A percentile compares a stretch with the other conserved stretches of the same genome.
Evolutionary conservation across 2,888 invertebrate species (phyloP).

Genomic region (Limnephilus rhombicus): DNA sequence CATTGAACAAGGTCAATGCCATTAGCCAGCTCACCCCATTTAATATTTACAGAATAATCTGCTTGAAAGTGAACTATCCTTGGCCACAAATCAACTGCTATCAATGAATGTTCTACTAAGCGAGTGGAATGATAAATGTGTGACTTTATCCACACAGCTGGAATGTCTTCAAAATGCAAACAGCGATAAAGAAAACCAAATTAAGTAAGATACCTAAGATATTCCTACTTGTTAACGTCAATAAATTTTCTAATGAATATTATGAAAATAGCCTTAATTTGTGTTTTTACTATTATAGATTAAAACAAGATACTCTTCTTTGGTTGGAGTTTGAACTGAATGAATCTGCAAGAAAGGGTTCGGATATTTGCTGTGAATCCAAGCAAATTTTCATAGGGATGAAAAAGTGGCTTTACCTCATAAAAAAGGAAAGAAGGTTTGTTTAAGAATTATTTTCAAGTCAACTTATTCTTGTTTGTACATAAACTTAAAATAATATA

Average conservation of each 20-base stretch:
- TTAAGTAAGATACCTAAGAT: background rate
- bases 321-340: slow-evolving; percentile 59
- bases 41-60: slow-evolving; percentile 27
- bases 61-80: slow-evolving; percentile 30
- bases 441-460: slow-evolving; percentile 2
- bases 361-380: slow-evolving; percentile 58
- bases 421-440: slow-evolving; percentile 58
- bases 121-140: slow-evolving; percentile 43
- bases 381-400: slow-evolving; percentile 55
- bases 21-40: background rate
- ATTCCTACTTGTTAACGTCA: background rate
- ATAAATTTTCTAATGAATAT: background rate
- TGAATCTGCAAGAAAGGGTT: slow-evolving; percentile 55
- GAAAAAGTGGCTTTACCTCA: slow-evolving; percentile 57
- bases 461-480: background rate
- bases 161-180: slow-evolving; percentile 3
- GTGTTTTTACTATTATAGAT: slow-evolving; percentile 25
- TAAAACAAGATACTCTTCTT: slow-evolving; percentile 23
- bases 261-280: background rate
- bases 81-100: background rate
- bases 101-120: background rate
- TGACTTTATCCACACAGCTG: background rate
- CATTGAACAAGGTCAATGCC: background rate
- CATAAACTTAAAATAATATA: background rate
- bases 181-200: slow-evolving; percentile 37